Evolutionary conservation across 2,113 vertebrate species (phyloP).

Genomic region (Hylia prasina): DNA sequence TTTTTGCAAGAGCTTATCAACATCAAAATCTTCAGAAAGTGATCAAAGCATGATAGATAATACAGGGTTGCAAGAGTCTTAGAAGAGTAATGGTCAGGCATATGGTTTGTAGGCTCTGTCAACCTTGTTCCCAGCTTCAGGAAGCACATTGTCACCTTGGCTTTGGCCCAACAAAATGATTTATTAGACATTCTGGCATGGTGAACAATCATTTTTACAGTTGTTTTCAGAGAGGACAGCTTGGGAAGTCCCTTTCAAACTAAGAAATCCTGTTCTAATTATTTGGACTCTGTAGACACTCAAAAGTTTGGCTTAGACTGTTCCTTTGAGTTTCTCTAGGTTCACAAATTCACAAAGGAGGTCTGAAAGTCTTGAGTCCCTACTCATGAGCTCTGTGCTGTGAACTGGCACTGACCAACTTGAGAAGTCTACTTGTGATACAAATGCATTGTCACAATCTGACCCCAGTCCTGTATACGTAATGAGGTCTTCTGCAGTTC

Average conservation of each 20-base stretch:
- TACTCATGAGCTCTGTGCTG: background rate
- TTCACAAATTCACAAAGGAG: background rate
- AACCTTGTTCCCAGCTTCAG: background rate
- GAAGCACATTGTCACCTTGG: background rate
- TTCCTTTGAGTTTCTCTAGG: background rate
- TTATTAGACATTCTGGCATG: background rate
- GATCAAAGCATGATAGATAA: background rate
- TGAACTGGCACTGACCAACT: background rate
- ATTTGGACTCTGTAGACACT: background rate
- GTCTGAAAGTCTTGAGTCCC: background rate
- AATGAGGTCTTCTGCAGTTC: background rate
- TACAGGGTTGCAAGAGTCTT: background rate
- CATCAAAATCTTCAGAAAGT: background rate
- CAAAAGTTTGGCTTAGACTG: background rate
- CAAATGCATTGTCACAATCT: background rate
- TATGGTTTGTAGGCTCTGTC: background rate
- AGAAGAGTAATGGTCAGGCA: background rate
- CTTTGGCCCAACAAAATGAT: background rate
- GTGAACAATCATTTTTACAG: background rate
- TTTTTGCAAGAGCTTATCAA: background rate
- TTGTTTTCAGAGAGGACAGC: background rate
- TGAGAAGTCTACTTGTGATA: background rate
- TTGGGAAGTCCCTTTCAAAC: background rate
- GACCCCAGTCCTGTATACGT: background rate
- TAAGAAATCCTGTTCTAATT: background rate